Conservation (phyloP, 1,140 invertebrate species). For the Polypedilum vanderplanki region DNA sequence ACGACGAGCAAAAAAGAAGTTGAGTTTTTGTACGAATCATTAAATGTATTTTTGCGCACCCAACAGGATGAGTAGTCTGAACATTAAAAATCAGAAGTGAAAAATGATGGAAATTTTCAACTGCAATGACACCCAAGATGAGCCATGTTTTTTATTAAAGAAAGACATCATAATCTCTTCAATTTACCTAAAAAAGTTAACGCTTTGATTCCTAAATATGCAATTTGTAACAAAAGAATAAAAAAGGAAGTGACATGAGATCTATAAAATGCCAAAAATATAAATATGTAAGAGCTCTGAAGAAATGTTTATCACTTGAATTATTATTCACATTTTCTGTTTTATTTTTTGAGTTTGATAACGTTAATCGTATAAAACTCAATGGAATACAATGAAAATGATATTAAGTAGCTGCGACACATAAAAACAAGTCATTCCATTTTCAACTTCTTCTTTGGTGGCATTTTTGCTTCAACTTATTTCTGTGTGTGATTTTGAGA, state of each 20-base stretch:
- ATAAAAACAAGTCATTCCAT: too few relatives aligned
- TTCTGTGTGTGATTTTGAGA: neutral
- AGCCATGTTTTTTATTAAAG: neutral
- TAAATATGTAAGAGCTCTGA: too few relatives aligned
- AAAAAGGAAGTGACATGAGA: neutral
- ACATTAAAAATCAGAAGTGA: neutral
- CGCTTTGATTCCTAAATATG: neutral
- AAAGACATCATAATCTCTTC: slow-evolving; percentile 16
- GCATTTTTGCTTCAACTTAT: slow-evolving; percentile 2
- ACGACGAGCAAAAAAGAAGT: neutral
- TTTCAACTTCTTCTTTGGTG: neutral
- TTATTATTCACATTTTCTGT: neutral
- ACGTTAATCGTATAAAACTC: neutral
- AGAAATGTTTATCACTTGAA: neutral
- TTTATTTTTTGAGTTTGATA: too few relatives aligned
- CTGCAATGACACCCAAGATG: slow-evolving; percentile 2
- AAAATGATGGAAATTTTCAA: slow-evolving; percentile 25
- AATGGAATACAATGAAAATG: neutral
- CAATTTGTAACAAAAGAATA: neutral
- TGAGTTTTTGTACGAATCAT: neutral
- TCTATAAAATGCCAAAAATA: too few relatives aligned
- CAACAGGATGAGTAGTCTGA: neutral
- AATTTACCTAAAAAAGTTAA: neutral
- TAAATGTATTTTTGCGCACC: slow-evolving; percentile 21
- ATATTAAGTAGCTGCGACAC: neutral